Evolutionary conservation across 2,888 invertebrate genomes (phyloP).

Genomic region (Pyrrhia umbra): DNA sequence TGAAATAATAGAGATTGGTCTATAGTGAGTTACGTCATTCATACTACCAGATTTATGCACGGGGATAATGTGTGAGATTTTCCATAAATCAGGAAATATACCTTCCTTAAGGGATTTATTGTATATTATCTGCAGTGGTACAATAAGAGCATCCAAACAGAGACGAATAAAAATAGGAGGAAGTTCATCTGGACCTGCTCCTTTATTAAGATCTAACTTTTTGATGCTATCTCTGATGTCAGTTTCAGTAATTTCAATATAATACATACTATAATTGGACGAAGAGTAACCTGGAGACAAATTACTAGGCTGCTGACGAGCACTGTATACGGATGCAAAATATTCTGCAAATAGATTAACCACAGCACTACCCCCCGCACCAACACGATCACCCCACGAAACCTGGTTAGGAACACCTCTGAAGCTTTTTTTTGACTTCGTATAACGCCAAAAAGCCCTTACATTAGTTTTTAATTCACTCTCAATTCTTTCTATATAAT

Average conservation of each 20-base stretch:
- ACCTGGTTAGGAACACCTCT: conserved; percentile 7
- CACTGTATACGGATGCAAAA: conserved; percentile 3
- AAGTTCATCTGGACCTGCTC: too few species aligned
- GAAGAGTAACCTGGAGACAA: too few species aligned
- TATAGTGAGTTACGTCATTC: conserved; percentile 9
- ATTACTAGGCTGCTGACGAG: not conserved
- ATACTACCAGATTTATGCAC: not conserved
- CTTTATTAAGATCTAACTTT: too few species aligned
- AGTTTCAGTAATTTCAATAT: too few species aligned
- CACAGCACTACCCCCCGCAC: not conserved
- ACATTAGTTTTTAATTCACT: conserved; percentile 7
- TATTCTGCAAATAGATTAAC: conserved; percentile 6
- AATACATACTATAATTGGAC: too few species aligned
- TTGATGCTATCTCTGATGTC: not conserved
- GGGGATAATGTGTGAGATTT: conserved; percentile 7
- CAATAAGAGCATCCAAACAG: too few species aligned
- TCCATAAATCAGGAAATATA: conserved; percentile 8
- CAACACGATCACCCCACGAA: not conserved
- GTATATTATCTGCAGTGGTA: too few species aligned
- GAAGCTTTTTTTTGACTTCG: conserved; percentile 4
- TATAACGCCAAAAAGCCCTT: conserved; percentile 12
- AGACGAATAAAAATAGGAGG: too few species aligned
- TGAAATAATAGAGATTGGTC: not conserved
- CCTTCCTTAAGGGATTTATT: conserved; percentile 1
- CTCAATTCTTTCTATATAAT: conserved; percentile 5